Conservation (phyloP, 37 sponge, comb jelly and placozoan genomes). For the Ephydatia muelleri region DNA sequence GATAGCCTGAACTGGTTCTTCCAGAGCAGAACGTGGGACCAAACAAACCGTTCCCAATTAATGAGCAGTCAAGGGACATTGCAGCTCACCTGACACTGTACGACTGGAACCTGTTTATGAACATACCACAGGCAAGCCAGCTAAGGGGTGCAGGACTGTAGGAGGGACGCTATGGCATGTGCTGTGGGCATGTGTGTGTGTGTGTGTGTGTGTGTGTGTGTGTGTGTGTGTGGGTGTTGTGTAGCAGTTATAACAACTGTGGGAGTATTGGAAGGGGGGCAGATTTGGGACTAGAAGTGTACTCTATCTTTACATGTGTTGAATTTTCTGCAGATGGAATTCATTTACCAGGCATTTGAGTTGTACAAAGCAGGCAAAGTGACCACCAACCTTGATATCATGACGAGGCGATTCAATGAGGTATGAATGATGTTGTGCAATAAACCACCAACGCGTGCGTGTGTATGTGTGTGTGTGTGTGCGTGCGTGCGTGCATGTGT, state of each 20-base stretch:
- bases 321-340: not conserved
- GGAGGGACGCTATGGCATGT: too few species aligned
- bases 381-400: constrained; percentile 9
- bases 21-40: constrained; percentile 12
- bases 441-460: not conserved
- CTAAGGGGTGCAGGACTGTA: not conserved
- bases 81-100: constrained; percentile 5
- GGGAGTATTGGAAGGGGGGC: too few species aligned
- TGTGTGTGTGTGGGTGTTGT: constrained; percentile 25
- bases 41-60: not conserved
- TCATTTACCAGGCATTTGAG: constrained; percentile 4
- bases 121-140: constrained; percentile 8
- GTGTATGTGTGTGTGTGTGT: not conserved
- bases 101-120: not conserved
- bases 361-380: not conserved
- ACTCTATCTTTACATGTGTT: too few species aligned
- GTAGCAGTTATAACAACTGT: too few species aligned
- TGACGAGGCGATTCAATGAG: constrained; percentile 13
- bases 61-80: not conserved
- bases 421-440: not conserved
- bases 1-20: not conserved
- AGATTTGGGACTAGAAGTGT: too few species aligned
- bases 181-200: constrained; percentile 13
- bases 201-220: constrained; percentile 12
- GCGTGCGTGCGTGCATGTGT: not conserved